A percentile compares a stretch with the other conserved stretches of the same genome.
Evolutionary conservation across 2,888 invertebrate genomes (phyloP).

Genomic region (Beris morrisii): DNA sequence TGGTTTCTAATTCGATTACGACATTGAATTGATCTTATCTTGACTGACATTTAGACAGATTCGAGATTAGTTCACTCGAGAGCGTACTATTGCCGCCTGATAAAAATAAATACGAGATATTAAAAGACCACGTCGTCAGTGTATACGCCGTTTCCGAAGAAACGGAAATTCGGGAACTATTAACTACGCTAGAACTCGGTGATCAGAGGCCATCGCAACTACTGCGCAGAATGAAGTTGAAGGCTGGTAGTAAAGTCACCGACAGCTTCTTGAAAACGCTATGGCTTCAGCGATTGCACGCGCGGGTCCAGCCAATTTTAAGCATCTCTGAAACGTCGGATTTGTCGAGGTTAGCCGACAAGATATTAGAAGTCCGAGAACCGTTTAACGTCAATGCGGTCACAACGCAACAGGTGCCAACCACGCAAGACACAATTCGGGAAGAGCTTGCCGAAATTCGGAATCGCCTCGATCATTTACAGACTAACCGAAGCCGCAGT

Average conservation of each 20-base stretch:
- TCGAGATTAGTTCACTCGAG: no score
- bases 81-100: no score
- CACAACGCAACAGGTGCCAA: no score
- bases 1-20: no score
- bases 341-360: conserved; percentile 4
- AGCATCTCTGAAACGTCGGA: background rate
- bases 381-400: background rate
- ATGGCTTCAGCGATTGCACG: conserved; percentile 6
- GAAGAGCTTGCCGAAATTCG: background rate
- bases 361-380: conserved; percentile 5
- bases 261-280: background rate
- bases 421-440: background rate
- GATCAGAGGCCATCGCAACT: conserved; percentile 1
- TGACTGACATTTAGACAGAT: no score
- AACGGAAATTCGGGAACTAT: conserved; percentile 1
- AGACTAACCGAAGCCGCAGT: background rate
- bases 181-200: background rate
- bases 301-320: conserved; percentile 9
- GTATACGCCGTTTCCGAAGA: conserved; percentile 1
- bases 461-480: background rate
- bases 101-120: background rate
- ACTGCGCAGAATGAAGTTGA: background rate
- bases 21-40: no score
- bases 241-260: background rate
- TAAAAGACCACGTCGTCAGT: background rate